Evolutionary conservation across 2,888 invertebrate genomes (phyloP).

Genomic region (Protodeltote pygarga): DNA sequence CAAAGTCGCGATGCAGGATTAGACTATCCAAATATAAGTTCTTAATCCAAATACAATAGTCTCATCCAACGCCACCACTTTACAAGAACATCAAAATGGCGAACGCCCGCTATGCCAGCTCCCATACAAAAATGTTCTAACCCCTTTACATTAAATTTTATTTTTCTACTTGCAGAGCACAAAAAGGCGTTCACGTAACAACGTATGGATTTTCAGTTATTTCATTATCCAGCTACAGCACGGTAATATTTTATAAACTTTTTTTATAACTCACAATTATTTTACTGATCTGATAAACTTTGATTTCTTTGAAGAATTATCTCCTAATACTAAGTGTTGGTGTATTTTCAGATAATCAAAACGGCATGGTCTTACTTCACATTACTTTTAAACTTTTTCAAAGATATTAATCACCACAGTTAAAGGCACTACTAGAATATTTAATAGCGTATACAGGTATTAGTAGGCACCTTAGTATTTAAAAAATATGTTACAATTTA

Average conservation of each 20-base stretch:
- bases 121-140: too few relatives aligned
- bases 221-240: constrained; percentile 55
- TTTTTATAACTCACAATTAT: too few relatives aligned
- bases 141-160: background rate
- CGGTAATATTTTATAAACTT: constrained; percentile 36
- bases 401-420: too few relatives aligned
- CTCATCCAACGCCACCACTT: too few relatives aligned
- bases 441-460: too few relatives aligned
- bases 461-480: too few relatives aligned
- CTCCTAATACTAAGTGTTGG: background rate
- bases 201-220: constrained; percentile 61
- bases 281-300: too few relatives aligned
- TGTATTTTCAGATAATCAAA: constrained; percentile 58
- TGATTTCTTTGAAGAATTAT: constrained; percentile 2
- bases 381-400: constrained; percentile 53
- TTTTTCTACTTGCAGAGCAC: constrained; percentile 49
- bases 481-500: background rate
- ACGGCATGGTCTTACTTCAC: constrained; percentile 64
- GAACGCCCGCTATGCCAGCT: background rate
- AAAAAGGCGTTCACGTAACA: constrained; percentile 55
- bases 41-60: too few relatives aligned
- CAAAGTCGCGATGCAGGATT: too few relatives aligned
- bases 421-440: too few relatives aligned
- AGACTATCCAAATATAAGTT: too few relatives aligned
- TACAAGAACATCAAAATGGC: too few relatives aligned